phyloP scores from a whole-genome alignment of 2,113 vertebrate species.

The Pimephales promelas region DNA sequence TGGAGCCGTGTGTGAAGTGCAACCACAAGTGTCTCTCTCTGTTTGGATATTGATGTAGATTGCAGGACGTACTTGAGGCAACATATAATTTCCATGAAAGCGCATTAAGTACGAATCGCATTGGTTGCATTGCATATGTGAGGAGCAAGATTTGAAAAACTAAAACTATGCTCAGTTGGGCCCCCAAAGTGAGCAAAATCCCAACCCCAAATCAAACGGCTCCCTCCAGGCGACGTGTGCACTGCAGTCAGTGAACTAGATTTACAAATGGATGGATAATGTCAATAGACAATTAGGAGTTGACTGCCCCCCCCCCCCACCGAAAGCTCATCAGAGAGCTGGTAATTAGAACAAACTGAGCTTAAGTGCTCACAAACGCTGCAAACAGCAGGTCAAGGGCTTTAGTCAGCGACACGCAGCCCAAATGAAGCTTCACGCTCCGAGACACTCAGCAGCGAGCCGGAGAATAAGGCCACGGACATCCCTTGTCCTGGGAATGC shows the following conservation, averaged over 20 bases:
- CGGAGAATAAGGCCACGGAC: not conserved
- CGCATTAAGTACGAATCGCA: not conserved
- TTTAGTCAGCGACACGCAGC: constrained; percentile 3
- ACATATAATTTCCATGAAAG: not conserved
- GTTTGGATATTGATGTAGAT: not conserved
- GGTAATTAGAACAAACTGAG: constrained; percentile 70
- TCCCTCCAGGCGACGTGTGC: not conserved
- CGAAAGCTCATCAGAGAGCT: constrained; percentile 73
- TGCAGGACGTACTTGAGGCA: not conserved
- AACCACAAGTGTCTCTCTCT: not conserved
- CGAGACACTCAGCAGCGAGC: not conserved
- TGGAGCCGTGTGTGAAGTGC: not conserved
- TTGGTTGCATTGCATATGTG: not conserved
- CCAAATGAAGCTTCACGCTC: constrained; percentile 1
- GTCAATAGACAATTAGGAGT: constrained; percentile 80
- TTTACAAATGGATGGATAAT: constrained; percentile 72
- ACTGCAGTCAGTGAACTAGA: constrained; percentile 61
- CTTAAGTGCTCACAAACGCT: constrained; percentile 72
- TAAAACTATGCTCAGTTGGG: too few relatives aligned
- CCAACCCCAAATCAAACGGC: constrained; percentile 24
- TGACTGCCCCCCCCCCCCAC: constrained; percentile 68
- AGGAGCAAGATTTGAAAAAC: not conserved
- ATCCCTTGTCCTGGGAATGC: not conserved
- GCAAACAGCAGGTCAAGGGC: constrained; percentile 28
- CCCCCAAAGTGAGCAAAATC: not conserved